Evolutionary conservation across 1,140 invertebrate species (phyloP), one percentile per base, ranked within the genome.

Genomic region (Orussus abietinus): DNA sequence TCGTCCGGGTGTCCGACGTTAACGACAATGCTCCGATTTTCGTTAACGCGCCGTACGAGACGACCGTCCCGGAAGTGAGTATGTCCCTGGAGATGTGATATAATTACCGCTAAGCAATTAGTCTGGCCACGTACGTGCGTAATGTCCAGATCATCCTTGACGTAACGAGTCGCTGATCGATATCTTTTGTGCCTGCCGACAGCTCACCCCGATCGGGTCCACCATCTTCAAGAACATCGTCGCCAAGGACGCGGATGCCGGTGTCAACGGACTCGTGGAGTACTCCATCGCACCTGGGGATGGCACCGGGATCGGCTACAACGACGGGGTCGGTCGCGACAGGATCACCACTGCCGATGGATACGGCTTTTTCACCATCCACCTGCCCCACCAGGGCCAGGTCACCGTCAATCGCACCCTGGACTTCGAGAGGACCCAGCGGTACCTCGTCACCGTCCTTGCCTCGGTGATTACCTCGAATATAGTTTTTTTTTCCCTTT

Each of bases 11-110:
- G 39, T 88, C 86, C n/a, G 90, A 92, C 69, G 81, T 91, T 57
- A 94, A 94, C 61, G 90, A 94, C 66, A 93, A 93, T 69, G 80
- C 82, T 19, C 86, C 88, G 13, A 77, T 81, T 53, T 91, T 91
- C 71, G 74, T 85, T 51, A 84, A 85, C 53, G 83, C 82, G 22
- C 85, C 88, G 12, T 93, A 92, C 60, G 82, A 87, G 65, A 82
- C 86, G 19, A 85, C 79, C 30, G 83, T 92, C 37, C 84, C 89
- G n/a, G 90, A 94, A 82, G 90, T 92, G 77, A 77, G 73, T 60
- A 19, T 25, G 1, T 20, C 20, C 31, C 10, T 6, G n/a, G n/a
- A n/a, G n/a, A n/a, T n/a, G n/a, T n/a, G n/a, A n/a, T n/a, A n/a
- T n/a, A n/a, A n/a, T n/a, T n/a, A n/a, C n/a, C n/a, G n/a, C n/a